These are phyloP conservation scores for Hylaea fasciaria DNA, from an alignment of 2,888 invertebrate species.

Conservation along the genomic window DNA sequence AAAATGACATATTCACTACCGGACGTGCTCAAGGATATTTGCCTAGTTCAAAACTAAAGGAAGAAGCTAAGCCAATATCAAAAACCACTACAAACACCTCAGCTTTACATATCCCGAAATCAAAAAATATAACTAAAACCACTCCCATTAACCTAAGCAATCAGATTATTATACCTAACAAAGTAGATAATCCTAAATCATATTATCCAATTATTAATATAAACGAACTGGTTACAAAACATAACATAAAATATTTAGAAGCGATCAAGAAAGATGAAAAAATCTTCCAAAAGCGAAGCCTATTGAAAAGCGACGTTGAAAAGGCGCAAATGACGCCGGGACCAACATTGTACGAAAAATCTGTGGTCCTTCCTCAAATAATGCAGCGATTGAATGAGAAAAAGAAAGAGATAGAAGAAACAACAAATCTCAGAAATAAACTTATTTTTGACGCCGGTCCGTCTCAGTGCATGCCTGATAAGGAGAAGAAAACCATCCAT, in stretches of 20 bases:
- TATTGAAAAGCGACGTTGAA: constrained; percentile 40
- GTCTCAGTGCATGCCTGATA: not conserved
- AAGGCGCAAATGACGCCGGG: constrained; percentile 50
- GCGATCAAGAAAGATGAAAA: constrained; percentile 50
- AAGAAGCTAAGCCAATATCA: not conserved
- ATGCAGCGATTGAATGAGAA: constrained; percentile 47
- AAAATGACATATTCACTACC: not conserved
- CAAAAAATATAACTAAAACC: no score
- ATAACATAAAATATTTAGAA: constrained; percentile 33
- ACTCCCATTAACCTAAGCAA: not conserved
- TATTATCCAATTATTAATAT: constrained; percentile 20
- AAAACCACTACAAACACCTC: no score
- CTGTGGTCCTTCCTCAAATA: constrained; percentile 51
- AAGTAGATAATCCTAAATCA: constrained; percentile 32
- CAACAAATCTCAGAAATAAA: constrained; percentile 25
- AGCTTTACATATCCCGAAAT: not conserved
- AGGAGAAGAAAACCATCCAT: not conserved
- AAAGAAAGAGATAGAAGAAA: constrained; percentile 29
- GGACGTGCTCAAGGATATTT: not conserved
- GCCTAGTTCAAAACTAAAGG: not conserved
- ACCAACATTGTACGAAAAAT: constrained; percentile 55
- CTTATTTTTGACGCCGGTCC: constrained; percentile 13
- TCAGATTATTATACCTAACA: not conserved
- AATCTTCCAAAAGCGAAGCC: constrained; percentile 43
- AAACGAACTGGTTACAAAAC: constrained; percentile 28